Base-by-base conservation (phyloP, 1,140 invertebrate genomes). In the Drosophila erecta region DNA sequence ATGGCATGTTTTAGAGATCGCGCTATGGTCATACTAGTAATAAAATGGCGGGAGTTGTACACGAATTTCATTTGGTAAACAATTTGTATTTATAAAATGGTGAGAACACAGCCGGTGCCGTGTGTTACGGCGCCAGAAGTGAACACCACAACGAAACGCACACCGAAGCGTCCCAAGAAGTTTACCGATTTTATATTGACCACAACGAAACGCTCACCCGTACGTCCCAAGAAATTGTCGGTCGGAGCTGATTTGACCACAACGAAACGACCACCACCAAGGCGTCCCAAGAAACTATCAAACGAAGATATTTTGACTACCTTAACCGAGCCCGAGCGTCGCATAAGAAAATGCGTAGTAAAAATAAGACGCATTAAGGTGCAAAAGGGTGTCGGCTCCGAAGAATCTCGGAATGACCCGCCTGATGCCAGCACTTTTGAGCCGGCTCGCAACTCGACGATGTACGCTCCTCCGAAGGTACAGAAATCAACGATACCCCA, bases 371-470 rank as follows among this genome's bases (percentile, higher is more conserved):
- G 80, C 33, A 7, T 61, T 15, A 66, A 70, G 44, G 0, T 49
- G 11, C 10, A 8, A 22, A 8, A 73, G n/a, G 14, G 10, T 20
- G 14, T 27, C 7, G 1, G 4, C 30, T 10, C 47, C 22, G 3
- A 4, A 6, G 40, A 44, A 7, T 12, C 6, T 14, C 4, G 11
- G 20, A 14, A 14, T 12, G 4, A 7, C 35, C 10, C 14, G 20
- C 12, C 5, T 4, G 51, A 30, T 33, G 35, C 24, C 0, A 84
- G 56, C 35, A 14, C 11, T 1, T 84, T 84, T 24, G 58, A 79
- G 5, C 72, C 80, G 6, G 11, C 5, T 30, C 58, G 72, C 1
- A 85, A 80, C 27, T 85, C 81, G 7, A 85, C 81, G 3, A 65
- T 78, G 57, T 67, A 14, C 22, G 38, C n/a, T 20, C 22, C 38